Base-by-base conservation (phyloP, 2,113 vertebrate genomes). In the Tachysurus fulvidraco region DNA sequence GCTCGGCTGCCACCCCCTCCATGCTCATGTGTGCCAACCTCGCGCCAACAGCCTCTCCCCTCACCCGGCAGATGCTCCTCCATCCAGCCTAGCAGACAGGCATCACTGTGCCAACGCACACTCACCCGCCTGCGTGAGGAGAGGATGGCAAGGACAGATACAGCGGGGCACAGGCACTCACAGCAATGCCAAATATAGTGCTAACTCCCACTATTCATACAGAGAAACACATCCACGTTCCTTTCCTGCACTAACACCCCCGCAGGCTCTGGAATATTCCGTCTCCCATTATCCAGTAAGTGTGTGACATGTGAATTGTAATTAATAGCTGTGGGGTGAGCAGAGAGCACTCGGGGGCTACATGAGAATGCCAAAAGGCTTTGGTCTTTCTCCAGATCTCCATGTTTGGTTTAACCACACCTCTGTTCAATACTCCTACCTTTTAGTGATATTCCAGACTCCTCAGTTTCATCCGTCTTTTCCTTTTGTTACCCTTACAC, bases 21-120 rank as follows among this genome's bases (percentile, higher is more conserved):
- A 92, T 89, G 92, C 90, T 87, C 85, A 85, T 85, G 87, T 79
- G 87, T 93, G 93, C 94, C 97, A 97, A 95, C 93, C 89, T 89
- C 7, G 46, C 79, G 81, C 87, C 84, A 88, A 76, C 57, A 78
- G 81, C 65, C 74, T 94, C 94, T 94, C 93, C 93, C 95, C 96
- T 95, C 9, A 90, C 95, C 94, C 96, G 97, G 96, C 97, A 97
- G 95, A 97, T 98, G 97, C 96, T 97, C 96, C 95, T 97, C 96
- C 96, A 95, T 93, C 93, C 89, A 92, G 94, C 93, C 94, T 93
- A 94, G 92, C 95, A 95, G 95, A 95, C 93, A 91, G 91, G 90
- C 64, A 91, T 92, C 92, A 87, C 65, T 46, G 89, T 92, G 93
- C 95, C 19, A 91, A 93, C 90, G 94, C 95, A 95, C 94, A 94